phyloP scores from a whole-genome alignment of 2,888 invertebrate genomes.

The Parasteatoda lunata region DNA sequence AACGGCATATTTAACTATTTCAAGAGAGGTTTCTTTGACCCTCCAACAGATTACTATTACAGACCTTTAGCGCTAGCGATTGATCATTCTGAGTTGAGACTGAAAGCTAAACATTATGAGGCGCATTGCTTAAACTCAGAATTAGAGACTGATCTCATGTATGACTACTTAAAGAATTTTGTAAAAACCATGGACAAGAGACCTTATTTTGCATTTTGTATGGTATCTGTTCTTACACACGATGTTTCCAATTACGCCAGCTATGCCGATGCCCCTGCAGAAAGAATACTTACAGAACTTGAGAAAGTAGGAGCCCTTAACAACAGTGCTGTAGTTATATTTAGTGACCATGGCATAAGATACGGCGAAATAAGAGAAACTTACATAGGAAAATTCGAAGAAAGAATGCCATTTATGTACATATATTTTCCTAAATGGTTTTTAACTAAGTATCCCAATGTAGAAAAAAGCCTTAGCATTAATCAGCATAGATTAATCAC shows the following conservation, averaged over 20 bases:
- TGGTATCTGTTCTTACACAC: constrained; percentile 73
- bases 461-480: constrained; percentile 69
- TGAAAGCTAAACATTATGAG: neutral
- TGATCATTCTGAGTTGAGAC: constrained; percentile 70
- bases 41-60: constrained; percentile 73
- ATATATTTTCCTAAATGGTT: constrained; percentile 73
- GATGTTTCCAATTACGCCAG: constrained; percentile 73
- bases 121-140: constrained; percentile 5
- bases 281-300: constrained; percentile 78
- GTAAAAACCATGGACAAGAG: constrained; percentile 12
- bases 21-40: constrained; percentile 72
- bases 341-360: constrained; percentile 93
- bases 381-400: constrained; percentile 77
- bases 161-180: constrained; percentile 35
- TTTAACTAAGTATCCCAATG: constrained; percentile 71
- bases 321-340: constrained; percentile 80
- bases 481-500: constrained; percentile 74
- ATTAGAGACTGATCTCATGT: constrained; percentile 13
- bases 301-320: constrained; percentile 78
- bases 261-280: constrained; percentile 72
- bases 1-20: constrained; percentile 73
- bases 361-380: constrained; percentile 89
- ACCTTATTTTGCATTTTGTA: constrained; percentile 72
- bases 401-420: constrained; percentile 74
- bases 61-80: constrained; percentile 73